Evolutionary conservation across 2,797 vertebrate genomes (phyloP), one percentile per base, ranked within the genome.

Genomic region (Alauda arvensis): DNA sequence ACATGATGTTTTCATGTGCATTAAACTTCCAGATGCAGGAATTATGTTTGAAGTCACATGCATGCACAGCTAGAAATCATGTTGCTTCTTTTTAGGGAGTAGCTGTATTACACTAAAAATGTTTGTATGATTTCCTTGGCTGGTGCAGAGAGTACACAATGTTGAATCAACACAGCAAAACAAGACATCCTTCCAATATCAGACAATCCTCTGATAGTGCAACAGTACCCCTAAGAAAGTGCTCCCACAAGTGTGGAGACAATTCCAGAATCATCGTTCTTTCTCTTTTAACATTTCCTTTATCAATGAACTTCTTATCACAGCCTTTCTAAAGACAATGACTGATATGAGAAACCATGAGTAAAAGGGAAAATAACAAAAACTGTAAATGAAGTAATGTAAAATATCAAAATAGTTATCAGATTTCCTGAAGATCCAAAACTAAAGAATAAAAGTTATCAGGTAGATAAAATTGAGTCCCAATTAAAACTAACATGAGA

Each of bases 351-450:
- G 93, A 94, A 95, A 96, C 80, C 91, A 95, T 95, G 90, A 96
- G 86, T 72, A 95, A 96, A 95, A 90, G 91, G 60, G 79, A 93
- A 87, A 93, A 88, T 61, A 97, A 97, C 94, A 95, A 87, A 97
- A 96, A 93, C 21, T 67, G 87, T 91, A 96, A 95, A 93, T 95
- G 96, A 95, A 95, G 80, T 93, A 96, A 96, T 96, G 93, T 86
- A 96, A 96, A 96, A 94, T 90, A 93, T 66, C 90, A 92, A 93
- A 96, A 96, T 42, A 96, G 95, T 94, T 95, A 96, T 95, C 95
- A 96, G 95, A 91, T 75, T 93, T 83, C 90, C 91, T 87, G 90
- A 93, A 83, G 49, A 91, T 93, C 90, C 82, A 75, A 89, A 94
- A 94, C 87, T 94, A 90, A 92, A 90, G 72, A 91, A 96, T 87